Evolutionary conservation across 2,888 invertebrate species (phyloP), one percentile per base, ranked within the genome.

Genomic region (Aphodius granarius): DNA sequence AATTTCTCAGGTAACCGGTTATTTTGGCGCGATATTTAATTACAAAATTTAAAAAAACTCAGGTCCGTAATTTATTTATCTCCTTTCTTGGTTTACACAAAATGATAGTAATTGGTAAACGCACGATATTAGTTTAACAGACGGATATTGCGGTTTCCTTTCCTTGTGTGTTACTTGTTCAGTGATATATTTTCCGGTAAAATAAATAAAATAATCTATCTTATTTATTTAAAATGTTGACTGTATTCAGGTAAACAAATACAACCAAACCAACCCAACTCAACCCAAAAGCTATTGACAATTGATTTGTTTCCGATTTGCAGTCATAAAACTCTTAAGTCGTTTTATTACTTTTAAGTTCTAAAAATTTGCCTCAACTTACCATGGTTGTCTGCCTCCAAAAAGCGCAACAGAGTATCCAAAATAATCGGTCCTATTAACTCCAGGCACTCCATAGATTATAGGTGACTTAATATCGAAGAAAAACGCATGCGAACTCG

Each of bases 341-440:
- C n/a, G n/a, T n/a, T n/a, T n/a, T n/a, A n/a, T n/a, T n/a, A n/a
- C n/a, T n/a, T n/a, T n/a, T n/a, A n/a, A n/a, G n/a, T n/a, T n/a
- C n/a, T n/a, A n/a, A n/a, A n/a, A n/a, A n/a, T n/a, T n/a, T n/a
- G n/a, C 18, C 66, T 19, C 18, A 22, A 79, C 81, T 81, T 78
- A 83, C 83, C 83, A 83, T n/a, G 83, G 73, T 19, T 79, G 68
- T 17, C 66, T 63, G 9, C 78, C 78, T 19, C 77, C 78, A 65
- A 83, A 83, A 9, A 86, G 75, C 21, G 85, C 81, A n/a, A 85
- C 82, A 3, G 86, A 84, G 80, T 82, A 87, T 43, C 87, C 87
- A 76, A 86, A 87, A 78, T 86, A 87, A 78, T 82, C 84, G 6
- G 43, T 43, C 43, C 78, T 74, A 71, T 81, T 81, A 5, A 75